phyloP scores from a whole-genome alignment of 2,888 invertebrate species.

The Hedychridium roseum region DNA sequence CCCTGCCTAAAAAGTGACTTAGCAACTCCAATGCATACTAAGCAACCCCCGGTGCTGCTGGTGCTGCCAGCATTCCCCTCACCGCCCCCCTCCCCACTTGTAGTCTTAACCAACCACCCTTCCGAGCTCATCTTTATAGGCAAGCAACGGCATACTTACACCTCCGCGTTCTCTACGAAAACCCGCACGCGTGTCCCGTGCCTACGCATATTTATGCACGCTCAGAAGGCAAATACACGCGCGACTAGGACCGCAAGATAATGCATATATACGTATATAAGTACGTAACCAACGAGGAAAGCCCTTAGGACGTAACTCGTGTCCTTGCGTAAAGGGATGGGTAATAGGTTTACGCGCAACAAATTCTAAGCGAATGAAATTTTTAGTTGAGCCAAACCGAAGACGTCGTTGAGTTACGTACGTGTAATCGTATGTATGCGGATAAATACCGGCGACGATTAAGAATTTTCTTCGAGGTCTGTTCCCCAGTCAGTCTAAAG shows the following conservation, averaged over 20 bases:
- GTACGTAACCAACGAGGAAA: no score
- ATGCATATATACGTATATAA: no score
- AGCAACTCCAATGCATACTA: conserved; percentile 63
- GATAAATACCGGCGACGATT: no score
- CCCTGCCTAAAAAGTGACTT: conserved; percentile 59
- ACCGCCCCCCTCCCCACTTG: conserved; percentile 17
- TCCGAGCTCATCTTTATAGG: conserved; percentile 52
- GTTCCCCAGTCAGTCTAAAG: no score
- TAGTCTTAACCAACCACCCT: conserved; percentile 25
- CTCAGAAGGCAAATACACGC: neutral
- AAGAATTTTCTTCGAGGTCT: no score
- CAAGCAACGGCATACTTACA: conserved; percentile 37
- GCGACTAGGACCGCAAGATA: neutral
- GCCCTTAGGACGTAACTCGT: no score
- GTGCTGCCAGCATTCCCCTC: conserved; percentile 20
- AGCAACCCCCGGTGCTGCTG: conserved; percentile 45
- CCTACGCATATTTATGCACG: neutral
- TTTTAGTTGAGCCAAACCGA: no score
- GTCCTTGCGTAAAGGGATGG: no score
- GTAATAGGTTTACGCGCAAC: no score
- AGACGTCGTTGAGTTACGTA: no score
- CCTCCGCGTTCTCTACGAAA: neutral
- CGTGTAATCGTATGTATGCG: no score
- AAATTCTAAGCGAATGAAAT: no score
- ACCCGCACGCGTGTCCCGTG: neutral